Percentiles rank a stretch among this genome's conserved stretches.
These are phyloP conservation scores for Sebastes diploproa DNA, from an alignment of 2,797 vertebrate genomes.

Conservation along the genomic window DNA sequence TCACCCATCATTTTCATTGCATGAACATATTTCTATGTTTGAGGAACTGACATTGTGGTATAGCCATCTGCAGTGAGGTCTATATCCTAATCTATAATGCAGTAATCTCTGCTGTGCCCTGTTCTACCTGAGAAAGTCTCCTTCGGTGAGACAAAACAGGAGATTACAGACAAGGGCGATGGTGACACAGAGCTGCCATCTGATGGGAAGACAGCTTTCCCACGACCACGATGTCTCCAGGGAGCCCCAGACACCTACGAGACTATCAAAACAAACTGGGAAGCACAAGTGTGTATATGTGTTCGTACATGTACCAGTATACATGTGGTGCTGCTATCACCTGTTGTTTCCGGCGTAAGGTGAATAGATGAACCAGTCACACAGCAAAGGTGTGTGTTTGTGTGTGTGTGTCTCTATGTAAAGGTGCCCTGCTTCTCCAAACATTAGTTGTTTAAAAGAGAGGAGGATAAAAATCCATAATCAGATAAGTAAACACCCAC, in stretches of 20 bases:
- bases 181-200: conserved; percentile 67
- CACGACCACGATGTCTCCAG: conserved; percentile 74
- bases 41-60: neutral
- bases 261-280: conserved; percentile 73
- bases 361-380: conserved; percentile 29
- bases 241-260: conserved; percentile 62
- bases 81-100: conserved; percentile 33
- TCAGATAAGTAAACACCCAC: conserved; percentile 64
- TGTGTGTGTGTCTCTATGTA: neutral
- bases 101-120: conserved; percentile 37
- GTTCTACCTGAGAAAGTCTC: conserved; percentile 65
- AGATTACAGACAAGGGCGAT: conserved; percentile 70
- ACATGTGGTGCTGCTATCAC: conserved; percentile 42
- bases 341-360: conserved; percentile 36
- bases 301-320: conserved; percentile 1
- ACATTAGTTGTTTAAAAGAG: conserved; percentile 45
- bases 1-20: neutral
- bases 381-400: neutral
- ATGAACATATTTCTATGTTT: neutral
- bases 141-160: conserved; percentile 79
- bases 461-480: conserved; percentile 44
- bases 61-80: neutral
- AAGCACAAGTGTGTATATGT: conserved; percentile 36
- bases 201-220: conserved; percentile 74
- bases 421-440: conserved; percentile 45